A percentile compares a stretch with the other conserved stretches of the same genome.
Conservation (phyloP, 2,888 invertebrate genomes). For the Lissonota sp. region DNA sequence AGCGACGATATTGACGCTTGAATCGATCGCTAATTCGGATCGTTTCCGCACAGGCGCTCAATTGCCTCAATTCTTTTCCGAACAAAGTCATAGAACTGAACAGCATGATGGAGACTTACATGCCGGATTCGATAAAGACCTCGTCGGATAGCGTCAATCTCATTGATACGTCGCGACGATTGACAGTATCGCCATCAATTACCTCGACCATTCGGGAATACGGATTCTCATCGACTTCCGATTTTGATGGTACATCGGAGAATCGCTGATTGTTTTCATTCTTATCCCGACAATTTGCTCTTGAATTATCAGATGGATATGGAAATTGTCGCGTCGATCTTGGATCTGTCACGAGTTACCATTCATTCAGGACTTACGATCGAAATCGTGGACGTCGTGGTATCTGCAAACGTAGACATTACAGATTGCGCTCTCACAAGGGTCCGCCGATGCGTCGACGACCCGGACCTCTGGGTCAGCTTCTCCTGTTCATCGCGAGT, state of each 20-base stretch:
- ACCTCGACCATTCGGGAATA: constrained; percentile 68
- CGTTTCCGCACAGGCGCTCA: constrained; percentile 69
- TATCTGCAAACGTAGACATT: constrained; percentile 74
- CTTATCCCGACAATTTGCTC: not conserved
- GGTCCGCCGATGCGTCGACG: constrained; percentile 70
- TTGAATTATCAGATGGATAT: constrained; percentile 38
- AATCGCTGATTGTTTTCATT: not conserved
- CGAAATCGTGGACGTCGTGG: constrained; percentile 70
- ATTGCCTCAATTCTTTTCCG: constrained; percentile 75
- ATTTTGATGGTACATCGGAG: constrained; percentile 66
- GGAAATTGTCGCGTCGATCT: constrained; percentile 54
- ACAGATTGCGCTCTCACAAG: constrained; percentile 69
- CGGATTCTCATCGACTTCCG: constrained; percentile 66
- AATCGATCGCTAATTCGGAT: not conserved
- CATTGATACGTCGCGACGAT: constrained; percentile 60
- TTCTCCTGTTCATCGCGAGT: constrained; percentile 73
- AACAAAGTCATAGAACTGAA: constrained; percentile 76
- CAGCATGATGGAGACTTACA: constrained; percentile 72
- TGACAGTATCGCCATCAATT: constrained; percentile 67
- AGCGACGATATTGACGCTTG: not conserved
- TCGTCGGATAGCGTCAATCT: constrained; percentile 55
- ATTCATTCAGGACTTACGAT: constrained; percentile 69
- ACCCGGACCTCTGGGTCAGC: constrained; percentile 75
- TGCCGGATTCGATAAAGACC: constrained; percentile 70
- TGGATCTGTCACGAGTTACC: constrained; percentile 69